phyloP scores from a whole-genome alignment of 2,113 vertebrate genomes.

The Cyanocitta stelleri region DNA sequence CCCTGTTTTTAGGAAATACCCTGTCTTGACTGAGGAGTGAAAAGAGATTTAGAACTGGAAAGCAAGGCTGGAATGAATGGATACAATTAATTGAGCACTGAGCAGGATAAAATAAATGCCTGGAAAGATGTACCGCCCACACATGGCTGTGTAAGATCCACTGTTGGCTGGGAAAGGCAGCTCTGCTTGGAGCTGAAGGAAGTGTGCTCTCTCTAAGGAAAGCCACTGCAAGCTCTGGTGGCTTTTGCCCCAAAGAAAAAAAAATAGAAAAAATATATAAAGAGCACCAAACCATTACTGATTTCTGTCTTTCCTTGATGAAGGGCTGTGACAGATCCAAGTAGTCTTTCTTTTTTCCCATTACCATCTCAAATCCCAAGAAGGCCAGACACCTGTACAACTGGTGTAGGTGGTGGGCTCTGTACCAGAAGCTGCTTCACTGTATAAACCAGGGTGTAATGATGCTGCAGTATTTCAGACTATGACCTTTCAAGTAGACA shows the following conservation, averaged over 20 bases:
- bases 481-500: constrained; percentile 57
- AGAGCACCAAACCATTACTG: not conserved
- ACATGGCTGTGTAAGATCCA: not conserved
- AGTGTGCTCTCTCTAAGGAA: not conserved
- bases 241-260: not conserved
- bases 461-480: constrained; percentile 58
- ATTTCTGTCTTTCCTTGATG: not conserved
- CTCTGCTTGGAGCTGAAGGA: not conserved
- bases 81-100: not conserved
- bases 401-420: not conserved
- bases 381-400: not conserved
- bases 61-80: not conserved
- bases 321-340: not conserved
- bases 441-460: constrained; percentile 46
- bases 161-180: not conserved
- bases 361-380: not conserved
- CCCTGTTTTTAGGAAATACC: not conserved
- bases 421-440: not conserved
- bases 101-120: not conserved
- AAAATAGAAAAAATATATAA: not conserved
- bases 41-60: not conserved
- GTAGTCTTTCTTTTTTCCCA: not conserved
- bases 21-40: not conserved
- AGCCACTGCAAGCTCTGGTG: not conserved
- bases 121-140: not conserved